Conservation (phyloP, 2,113 vertebrate genomes). For the Colius striatus region DNA sequence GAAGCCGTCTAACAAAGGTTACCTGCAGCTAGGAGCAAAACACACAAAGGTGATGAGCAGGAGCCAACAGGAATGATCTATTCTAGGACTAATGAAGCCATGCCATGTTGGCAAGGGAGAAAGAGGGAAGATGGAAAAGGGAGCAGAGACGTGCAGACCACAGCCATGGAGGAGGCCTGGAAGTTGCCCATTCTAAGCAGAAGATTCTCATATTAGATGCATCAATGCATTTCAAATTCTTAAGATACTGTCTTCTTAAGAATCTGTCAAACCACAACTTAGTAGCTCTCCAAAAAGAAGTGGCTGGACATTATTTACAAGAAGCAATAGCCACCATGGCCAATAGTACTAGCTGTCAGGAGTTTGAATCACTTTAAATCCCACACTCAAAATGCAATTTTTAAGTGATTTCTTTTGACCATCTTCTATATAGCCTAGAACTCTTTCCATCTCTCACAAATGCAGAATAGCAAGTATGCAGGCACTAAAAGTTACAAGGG, state of each 20-base stretch:
- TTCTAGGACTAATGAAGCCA: slow-evolving; percentile 26
- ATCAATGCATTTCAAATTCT: slow-evolving; percentile 8
- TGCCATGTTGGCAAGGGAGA: background rate
- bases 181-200: background rate
- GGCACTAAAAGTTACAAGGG: background rate
- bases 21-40: slow-evolving; percentile 59
- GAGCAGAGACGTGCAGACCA: slow-evolving; percentile 16
- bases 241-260: slow-evolving; percentile 29
- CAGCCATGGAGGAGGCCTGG: slow-evolving; percentile 32
- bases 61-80: slow-evolving; percentile 9
- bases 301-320: background rate
- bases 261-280: background rate
- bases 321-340: background rate
- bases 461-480: background rate
- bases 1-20: slow-evolving; percentile 53
- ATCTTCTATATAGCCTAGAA: background rate
- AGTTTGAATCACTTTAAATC: background rate
- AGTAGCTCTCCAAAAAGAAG: background rate
- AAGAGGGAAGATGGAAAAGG: background rate
- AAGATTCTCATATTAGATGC: background rate
- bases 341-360: background rate
- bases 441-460: background rate
- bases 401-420: background rate
- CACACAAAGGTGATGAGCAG: slow-evolving; percentile 16
- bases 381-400: background rate